These are phyloP conservation scores for Brachionus plicatilis DNA, from an alignment of 1,140 invertebrate genomes.

Conservation along the genomic window DNA sequence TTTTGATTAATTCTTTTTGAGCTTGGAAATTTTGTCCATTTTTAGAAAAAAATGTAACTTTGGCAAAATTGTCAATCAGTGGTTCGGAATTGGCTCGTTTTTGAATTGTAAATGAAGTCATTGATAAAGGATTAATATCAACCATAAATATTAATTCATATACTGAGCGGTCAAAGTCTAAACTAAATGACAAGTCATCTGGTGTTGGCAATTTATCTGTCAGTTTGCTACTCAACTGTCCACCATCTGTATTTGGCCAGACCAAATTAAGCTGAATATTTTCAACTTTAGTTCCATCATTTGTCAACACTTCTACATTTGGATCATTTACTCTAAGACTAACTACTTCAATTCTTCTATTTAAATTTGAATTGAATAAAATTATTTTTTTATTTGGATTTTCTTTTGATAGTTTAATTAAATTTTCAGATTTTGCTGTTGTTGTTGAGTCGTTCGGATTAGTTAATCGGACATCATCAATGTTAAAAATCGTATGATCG, in stretches of 20 bases:
- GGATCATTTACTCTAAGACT: background rate
- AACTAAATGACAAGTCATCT: background rate
- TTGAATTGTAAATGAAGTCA: background rate
- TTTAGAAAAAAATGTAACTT: background rate
- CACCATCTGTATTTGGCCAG: conserved; percentile 22
- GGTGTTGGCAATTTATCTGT: background rate
- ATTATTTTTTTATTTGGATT: background rate
- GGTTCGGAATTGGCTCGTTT: background rate
- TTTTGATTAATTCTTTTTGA: background rate
- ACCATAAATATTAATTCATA: conserved; percentile 20
- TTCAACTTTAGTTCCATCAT: background rate
- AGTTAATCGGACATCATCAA: conserved; percentile 42
- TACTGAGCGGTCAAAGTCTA: background rate
- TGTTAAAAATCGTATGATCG: conserved; percentile 6
- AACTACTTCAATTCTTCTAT: conserved; percentile 6
- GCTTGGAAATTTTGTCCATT: background rate
- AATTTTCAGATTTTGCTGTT: conserved; percentile 6
- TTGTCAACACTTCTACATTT: background rate
- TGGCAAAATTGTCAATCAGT: background rate
- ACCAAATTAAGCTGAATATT: conserved; percentile 27
- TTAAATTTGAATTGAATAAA: conserved; percentile 36
- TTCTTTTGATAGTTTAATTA: background rate
- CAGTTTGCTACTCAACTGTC: background rate
- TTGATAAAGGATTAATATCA: conserved; percentile 7
- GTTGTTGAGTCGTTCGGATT: conserved; percentile 42